A percentile compares a stretch with the other conserved stretches of the same genome.
Evolutionary conservation across 2,797 vertebrate species (phyloP).

Genomic region (Acanthis flammea): DNA sequence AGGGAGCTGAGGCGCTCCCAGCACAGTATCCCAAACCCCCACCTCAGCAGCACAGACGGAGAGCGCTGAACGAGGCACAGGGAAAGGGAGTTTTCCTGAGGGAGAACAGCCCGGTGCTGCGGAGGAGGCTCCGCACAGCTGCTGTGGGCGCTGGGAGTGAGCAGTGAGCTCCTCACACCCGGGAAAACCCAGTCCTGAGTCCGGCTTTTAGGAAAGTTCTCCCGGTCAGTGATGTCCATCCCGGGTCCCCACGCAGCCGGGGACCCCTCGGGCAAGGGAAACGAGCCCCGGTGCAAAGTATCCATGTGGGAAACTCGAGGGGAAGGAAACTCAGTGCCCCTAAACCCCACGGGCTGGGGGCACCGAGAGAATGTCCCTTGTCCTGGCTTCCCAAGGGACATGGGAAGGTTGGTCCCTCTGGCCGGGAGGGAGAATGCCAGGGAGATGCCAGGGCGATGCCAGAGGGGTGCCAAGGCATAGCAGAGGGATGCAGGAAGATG

Average conservation of each 20-base stretch:
- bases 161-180: not conserved
- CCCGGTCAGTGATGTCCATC: fast-evolving
- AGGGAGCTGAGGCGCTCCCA: not conserved
- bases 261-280: not conserved
- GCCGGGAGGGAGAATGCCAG: not conserved
- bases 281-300: fast-evolving
- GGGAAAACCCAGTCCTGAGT: not conserved
- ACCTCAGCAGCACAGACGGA: not conserved
- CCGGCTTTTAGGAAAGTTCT: not conserved
- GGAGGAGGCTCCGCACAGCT: not conserved
- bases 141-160: fast-evolving
- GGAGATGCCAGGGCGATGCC: not conserved
- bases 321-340: fast-evolving
- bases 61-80: fast-evolving
- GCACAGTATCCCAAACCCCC: not conserved
- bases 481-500: no score
- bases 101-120: not conserved
- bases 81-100: not conserved
- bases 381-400: not conserved
- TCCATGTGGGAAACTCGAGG: not conserved
- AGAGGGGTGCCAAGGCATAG: not conserved
- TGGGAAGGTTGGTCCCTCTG: not conserved
- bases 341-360: fast-evolving
- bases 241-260: fast-evolving
- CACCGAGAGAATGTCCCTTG: fast-evolving